Evolutionary conservation across 1,140 invertebrate genomes (phyloP).

Genomic region (Yoshiicerus persimilis): DNA sequence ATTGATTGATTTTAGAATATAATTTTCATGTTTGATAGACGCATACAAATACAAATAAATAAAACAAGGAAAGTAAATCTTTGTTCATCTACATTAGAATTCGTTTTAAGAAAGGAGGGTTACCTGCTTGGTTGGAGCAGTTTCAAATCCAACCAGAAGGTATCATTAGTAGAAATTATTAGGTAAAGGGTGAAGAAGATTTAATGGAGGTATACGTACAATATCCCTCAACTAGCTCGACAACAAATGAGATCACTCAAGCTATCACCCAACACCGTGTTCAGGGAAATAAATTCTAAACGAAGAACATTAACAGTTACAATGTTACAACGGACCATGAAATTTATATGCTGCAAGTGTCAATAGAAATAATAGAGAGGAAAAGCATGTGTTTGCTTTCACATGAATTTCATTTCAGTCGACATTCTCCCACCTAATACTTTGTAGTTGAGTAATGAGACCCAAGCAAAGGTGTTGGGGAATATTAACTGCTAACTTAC

Average conservation of each 20-base stretch:
- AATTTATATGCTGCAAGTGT: conserved; percentile 10
- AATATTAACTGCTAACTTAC: neutral
- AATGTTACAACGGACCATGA: neutral
- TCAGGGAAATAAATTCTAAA: neutral
- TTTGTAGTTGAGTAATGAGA: conserved; percentile 33
- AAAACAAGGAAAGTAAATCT: neutral
- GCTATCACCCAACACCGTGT: neutral
- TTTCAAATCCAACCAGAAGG: neutral
- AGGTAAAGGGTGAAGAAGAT: neutral
- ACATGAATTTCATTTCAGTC: conserved; percentile 26
- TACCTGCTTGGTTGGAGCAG: neutral
- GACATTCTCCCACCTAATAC: neutral
- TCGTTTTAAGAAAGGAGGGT: neutral
- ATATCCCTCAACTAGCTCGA: neutral
- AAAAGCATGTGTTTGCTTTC: conserved; percentile 25
- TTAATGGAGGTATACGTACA: neutral
- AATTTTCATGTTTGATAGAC: no score
- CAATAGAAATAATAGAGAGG: conserved; percentile 11
- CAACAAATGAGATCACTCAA: conserved; percentile 9
- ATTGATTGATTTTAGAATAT: no score
- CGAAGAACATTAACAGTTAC: neutral
- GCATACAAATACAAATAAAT: no score
- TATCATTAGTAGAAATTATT: neutral
- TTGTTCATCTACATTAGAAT: neutral
- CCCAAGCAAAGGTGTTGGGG: conserved; percentile 21